Evolutionary conservation across 2,888 invertebrate species (phyloP).

Genomic region (Slavum lentiscoides): DNA sequence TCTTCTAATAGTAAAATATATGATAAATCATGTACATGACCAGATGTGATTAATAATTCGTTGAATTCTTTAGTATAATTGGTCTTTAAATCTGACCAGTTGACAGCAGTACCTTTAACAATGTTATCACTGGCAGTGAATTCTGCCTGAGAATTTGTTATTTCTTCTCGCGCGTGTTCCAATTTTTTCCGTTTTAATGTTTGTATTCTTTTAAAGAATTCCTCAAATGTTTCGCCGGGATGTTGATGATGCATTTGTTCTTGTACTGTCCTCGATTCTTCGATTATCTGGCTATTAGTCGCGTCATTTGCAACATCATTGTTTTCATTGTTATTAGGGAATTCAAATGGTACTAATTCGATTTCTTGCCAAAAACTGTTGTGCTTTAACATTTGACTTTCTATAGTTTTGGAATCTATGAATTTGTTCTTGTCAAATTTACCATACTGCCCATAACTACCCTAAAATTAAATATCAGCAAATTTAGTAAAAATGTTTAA

Average conservation of each 20-base stretch:
- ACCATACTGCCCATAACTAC: slow-evolving; percentile 35
- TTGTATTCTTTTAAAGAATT: background rate
- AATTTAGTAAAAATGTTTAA: background rate
- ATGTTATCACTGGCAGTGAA: background rate
- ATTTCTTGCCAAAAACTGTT: slow-evolving; percentile 30
- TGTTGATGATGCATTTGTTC: background rate
- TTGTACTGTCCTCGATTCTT: background rate
- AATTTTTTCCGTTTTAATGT: background rate
- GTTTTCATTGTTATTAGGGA: slow-evolving; percentile 46
- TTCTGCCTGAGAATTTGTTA: background rate
- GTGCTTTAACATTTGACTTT: slow-evolving; percentile 26
- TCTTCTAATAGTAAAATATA: slow-evolving; percentile 72
- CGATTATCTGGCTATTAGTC: background rate
- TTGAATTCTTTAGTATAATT: slow-evolving; percentile 18
- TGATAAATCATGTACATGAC: slow-evolving; percentile 65
- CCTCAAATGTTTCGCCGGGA: background rate
- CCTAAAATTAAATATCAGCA: background rate
- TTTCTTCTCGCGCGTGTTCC: background rate
- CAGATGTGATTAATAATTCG: slow-evolving; percentile 61
- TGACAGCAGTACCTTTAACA: background rate
- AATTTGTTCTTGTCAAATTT: background rate
- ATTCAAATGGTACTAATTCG: slow-evolving; percentile 34
- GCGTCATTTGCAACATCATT: background rate
- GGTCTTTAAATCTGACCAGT: slow-evolving; percentile 37
- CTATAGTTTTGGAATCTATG: slow-evolving; percentile 9